Evolutionary conservation across 2,888 invertebrate genomes (phyloP), one percentile per base, ranked within the genome.

Genomic region (Pegoplata infirma): DNA sequence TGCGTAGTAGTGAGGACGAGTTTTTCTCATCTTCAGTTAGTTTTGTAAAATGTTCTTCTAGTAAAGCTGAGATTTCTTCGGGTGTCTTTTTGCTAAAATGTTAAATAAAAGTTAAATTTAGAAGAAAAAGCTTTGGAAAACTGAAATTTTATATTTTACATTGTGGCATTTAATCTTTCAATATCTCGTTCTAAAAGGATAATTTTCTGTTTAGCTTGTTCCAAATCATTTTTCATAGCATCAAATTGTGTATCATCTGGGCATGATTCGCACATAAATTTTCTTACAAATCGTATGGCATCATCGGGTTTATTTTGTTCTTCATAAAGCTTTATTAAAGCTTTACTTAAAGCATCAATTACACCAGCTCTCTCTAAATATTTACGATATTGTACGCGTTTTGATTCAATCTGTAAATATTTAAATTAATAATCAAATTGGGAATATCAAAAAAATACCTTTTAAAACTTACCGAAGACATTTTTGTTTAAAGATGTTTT

Each of bases 1-100:
- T 93, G 88, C 93, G 93, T 83, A 94, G 85, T 81, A 94, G 88
- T 4, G 93, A 93, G 6, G 55, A 74, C 46, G 90, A 86, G 85
- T 92, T 91, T 82, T 91, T 90, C 58, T 90, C 89, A 56, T 88
- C 89, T 67, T 89, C 91, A 77, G 90, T 87, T 51, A 92, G 88
- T 49, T 90, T 89, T 77, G 88, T 88, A 85, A 91, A 92, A 64
- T 90, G 91, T 40, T 89, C 89, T 79, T 92, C 90, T 44, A 92
- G 87, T 78, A 91, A 89, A 86, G 85, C 84, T n/a, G 85, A 84
- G 76, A 88, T 84, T 77, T 90, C 89, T 21, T 88, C 88, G 0
- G 89, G 86, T 0, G 89, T 85, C 17, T 86, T 85, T 80, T 88
- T 88, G 51, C 89, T 89, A 55, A n/a, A 64, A 14, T 19, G 5